Percentiles rank a stretch among this genome's conserved stretches.
These are phyloP conservation scores for Cyprinus carpio DNA, from an alignment of 2,113 vertebrate genomes.

Conservation along the genomic window DNA sequence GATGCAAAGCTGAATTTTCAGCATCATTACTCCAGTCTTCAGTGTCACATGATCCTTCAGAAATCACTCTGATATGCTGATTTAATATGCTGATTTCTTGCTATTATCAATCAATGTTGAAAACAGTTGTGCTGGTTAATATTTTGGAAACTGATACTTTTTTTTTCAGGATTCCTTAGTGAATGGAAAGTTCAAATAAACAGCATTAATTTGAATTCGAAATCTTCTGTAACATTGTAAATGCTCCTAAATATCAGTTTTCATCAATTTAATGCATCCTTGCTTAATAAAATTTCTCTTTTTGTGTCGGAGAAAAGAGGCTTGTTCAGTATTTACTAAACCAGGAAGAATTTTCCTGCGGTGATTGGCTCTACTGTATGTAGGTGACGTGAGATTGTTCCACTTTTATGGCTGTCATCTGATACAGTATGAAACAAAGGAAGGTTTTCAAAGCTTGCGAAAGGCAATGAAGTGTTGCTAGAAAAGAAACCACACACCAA, in stretches of 20 bases:
- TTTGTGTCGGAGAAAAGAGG: neutral
- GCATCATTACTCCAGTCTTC: too few relatives aligned
- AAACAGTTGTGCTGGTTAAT: too few relatives aligned
- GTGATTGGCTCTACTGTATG: neutral
- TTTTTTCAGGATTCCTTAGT: too few relatives aligned
- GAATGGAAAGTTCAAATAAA: too few relatives aligned
- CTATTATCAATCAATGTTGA: too few relatives aligned
- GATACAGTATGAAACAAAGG: conserved; percentile 11
- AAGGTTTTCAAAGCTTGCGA: neutral
- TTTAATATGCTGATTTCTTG: neutral
- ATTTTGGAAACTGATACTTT: too few relatives aligned
- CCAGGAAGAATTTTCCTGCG: neutral
- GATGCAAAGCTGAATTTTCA: too few relatives aligned
- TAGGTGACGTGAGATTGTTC: neutral
- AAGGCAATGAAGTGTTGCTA: neutral
- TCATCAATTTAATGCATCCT: neutral
- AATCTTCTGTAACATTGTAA: too few relatives aligned
- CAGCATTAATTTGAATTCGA: too few relatives aligned
- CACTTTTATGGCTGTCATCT: conserved; percentile 13
- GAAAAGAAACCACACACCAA: conserved; percentile 5
- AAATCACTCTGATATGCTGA: neutral
- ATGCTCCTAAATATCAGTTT: too few relatives aligned
- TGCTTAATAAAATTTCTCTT: neutral
- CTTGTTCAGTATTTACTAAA: neutral
- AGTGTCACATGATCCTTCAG: neutral